Conservation (phyloP, 2,888 invertebrate species). For the Campaea margaritaria region DNA sequence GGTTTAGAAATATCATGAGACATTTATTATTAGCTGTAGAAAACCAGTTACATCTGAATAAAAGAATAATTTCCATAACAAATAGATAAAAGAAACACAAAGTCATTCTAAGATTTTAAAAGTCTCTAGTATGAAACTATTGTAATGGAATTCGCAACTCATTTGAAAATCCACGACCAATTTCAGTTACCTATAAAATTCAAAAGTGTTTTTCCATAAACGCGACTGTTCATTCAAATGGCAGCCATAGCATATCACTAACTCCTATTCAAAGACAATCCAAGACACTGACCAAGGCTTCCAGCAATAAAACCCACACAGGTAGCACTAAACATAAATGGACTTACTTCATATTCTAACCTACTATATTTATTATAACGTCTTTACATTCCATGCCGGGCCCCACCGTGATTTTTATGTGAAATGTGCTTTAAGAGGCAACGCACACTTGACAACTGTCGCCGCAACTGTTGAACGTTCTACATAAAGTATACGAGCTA, state of each 20-base stretch:
- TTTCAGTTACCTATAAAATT: neutral
- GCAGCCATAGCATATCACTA: slow-evolving; percentile 14
- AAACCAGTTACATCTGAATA: too few relatives aligned
- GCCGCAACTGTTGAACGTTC: neutral
- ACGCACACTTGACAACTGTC: slow-evolving; percentile 9
- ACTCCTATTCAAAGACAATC: slow-evolving; percentile 17
- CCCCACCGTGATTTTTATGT: slow-evolving; percentile 63
- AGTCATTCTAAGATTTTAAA: too few relatives aligned
- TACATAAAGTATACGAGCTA: too few relatives aligned
- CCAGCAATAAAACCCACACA: slow-evolving; percentile 35
- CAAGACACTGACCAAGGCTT: slow-evolving; percentile 12
- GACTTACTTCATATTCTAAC: slow-evolving; percentile 33
- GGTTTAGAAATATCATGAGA: too few relatives aligned
- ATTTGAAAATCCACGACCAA: neutral
- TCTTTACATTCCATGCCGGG: slow-evolving; percentile 34
- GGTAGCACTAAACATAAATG: slow-evolving; percentile 35
- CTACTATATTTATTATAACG: slow-evolving; percentile 28
- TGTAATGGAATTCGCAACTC: neutral
- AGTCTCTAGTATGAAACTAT: too few relatives aligned
- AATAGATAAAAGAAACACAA: too few relatives aligned
- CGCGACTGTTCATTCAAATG: slow-evolving; percentile 5
- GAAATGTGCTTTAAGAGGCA: slow-evolving; percentile 47
- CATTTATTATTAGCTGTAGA: too few relatives aligned
- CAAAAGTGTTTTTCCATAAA: neutral
- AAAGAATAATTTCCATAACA: too few relatives aligned